These are phyloP conservation scores for Huso huso DNA, from an alignment of 2,797 vertebrate species.

Conservation along the genomic window DNA sequence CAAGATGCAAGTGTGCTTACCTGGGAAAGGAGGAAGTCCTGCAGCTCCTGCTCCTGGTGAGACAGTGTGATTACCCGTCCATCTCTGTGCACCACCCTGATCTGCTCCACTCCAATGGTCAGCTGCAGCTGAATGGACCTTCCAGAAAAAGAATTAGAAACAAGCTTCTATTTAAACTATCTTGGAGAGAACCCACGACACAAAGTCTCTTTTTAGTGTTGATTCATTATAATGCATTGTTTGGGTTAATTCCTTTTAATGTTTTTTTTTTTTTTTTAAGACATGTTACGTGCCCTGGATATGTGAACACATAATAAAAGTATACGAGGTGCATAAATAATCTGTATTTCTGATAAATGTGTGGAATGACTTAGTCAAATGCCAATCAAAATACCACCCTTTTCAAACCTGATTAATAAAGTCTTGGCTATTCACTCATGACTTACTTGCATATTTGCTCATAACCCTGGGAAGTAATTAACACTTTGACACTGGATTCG, in stretches of 20 bases:
- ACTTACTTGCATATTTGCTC: constrained; percentile 99
- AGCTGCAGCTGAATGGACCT: constrained; percentile 95
- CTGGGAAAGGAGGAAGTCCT: constrained; percentile 97
- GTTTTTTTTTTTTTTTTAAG: too few relatives aligned
- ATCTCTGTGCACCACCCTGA: constrained; percentile 89
- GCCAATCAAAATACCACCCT: too few relatives aligned
- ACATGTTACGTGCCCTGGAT: too few relatives aligned
- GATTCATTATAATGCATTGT: too few relatives aligned
- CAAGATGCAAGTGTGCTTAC: constrained; percentile 41
- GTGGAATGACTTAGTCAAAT: too few relatives aligned
- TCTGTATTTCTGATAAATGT: too few relatives aligned
- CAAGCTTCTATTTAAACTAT: neutral
- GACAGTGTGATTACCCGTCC: constrained; percentile 87
- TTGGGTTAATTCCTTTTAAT: too few relatives aligned
- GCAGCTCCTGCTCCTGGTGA: constrained; percentile 92
- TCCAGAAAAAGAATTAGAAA: constrained; percentile 1
- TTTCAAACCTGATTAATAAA: too few relatives aligned
- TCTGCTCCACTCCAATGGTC: constrained; percentile 92
- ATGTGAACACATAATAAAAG: too few relatives aligned
- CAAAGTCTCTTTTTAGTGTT: too few relatives aligned
- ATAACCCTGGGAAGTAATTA: constrained; percentile 96
- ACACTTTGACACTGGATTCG: constrained; percentile 94
- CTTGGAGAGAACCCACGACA: neutral
- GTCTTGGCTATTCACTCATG: neutral
- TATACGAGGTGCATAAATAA: too few relatives aligned